Percentiles rank a stretch among this genome's conserved stretches.
phyloP scores from a whole-genome alignment of 2,888 invertebrate genomes.

The Drosophila fulvimacula region DNA sequence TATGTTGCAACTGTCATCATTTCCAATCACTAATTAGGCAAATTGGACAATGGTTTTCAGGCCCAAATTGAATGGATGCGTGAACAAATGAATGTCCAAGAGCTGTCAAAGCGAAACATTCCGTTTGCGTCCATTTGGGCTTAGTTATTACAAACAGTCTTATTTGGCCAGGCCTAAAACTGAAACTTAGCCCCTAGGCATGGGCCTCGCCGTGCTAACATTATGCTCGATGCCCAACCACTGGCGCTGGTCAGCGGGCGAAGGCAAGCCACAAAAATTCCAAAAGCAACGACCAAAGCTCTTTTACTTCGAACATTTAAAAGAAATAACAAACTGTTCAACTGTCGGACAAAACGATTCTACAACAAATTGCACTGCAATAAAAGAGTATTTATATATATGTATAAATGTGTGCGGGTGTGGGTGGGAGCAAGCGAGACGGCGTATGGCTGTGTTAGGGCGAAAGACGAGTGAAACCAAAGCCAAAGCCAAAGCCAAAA shows the following conservation, averaged over 20 bases:
- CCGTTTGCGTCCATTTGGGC: too few relatives aligned
- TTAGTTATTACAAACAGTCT: background rate
- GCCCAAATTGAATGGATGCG: slow-evolving; percentile 21
- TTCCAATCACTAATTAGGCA: slow-evolving; percentile 54
- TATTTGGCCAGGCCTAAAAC: slow-evolving; percentile 5
- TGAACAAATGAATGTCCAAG: slow-evolving; percentile 23
- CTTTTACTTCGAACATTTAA: slow-evolving; percentile 80
- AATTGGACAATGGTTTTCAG: slow-evolving; percentile 42
- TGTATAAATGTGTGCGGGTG: slow-evolving; percentile 8
- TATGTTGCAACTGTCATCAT: slow-evolving; percentile 3
- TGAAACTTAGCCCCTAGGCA: slow-evolving; percentile 3
- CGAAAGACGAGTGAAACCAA: slow-evolving; percentile 34
- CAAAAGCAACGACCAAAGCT: slow-evolving; percentile 69
- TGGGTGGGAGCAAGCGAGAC: slow-evolving; percentile 25
- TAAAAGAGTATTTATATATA: slow-evolving; percentile 65
- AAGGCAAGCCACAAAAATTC: slow-evolving; percentile 75
- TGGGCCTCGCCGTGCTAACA: slow-evolving; percentile 22
- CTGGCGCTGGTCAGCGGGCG: slow-evolving; percentile 58
- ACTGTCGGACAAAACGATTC: slow-evolving; percentile 82
- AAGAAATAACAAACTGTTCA: slow-evolving; percentile 81
- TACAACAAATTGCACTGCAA: slow-evolving; percentile 83
- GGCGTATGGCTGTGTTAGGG: slow-evolving; percentile 15
- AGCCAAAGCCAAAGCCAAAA: slow-evolving; percentile 45
- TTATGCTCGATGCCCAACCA: slow-evolving; percentile 60
- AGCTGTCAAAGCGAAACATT: slow-evolving; percentile 9